phyloP scores from a whole-genome alignment of 1,140 invertebrate species.

The Philaenus spumarius region DNA sequence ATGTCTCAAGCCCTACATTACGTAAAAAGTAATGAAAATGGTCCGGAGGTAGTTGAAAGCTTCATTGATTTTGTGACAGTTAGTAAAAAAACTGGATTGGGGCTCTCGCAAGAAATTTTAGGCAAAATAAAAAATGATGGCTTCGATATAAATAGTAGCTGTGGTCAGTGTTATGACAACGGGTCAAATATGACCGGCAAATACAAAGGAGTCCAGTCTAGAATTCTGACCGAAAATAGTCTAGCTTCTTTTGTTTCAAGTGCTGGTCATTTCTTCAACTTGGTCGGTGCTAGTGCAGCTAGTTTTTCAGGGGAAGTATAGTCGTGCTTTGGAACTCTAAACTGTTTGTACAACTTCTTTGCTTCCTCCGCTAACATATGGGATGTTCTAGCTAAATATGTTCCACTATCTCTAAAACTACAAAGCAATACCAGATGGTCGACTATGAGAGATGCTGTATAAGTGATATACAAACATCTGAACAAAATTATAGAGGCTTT shows the following conservation, averaged over 20 bases:
- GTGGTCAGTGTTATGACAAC: slow-evolving; percentile 15
- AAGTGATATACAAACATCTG: slow-evolving; percentile 14
- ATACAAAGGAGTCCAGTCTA: no score
- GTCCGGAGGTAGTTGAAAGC: slow-evolving; percentile 15
- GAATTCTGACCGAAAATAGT: no score
- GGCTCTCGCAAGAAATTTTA: slow-evolving; percentile 20
- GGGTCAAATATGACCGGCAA: no score
- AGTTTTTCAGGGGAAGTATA: no score
- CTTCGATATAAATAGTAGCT: slow-evolving; percentile 24
- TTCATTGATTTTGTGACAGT: slow-evolving; percentile 23
- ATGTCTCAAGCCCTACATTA: slow-evolving; percentile 19
- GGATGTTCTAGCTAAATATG: no score
- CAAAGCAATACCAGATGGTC: no score
- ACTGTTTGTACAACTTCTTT: neutral
- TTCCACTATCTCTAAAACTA: no score
- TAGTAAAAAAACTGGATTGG: slow-evolving; percentile 17
- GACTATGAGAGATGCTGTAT: neutral
- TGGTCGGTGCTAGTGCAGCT: no score
- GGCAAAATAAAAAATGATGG: slow-evolving; percentile 19
- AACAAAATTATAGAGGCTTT: slow-evolving; percentile 18
- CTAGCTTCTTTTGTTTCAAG: no score
- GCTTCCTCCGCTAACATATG: no score
- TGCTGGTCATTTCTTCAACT: no score
- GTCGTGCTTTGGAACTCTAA: no score
- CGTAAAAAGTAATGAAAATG: slow-evolving; percentile 9